These are phyloP conservation scores for Coccyzus lansbergi DNA, from an alignment of 2,797 vertebrate genomes.

Conservation along the genomic window DNA sequence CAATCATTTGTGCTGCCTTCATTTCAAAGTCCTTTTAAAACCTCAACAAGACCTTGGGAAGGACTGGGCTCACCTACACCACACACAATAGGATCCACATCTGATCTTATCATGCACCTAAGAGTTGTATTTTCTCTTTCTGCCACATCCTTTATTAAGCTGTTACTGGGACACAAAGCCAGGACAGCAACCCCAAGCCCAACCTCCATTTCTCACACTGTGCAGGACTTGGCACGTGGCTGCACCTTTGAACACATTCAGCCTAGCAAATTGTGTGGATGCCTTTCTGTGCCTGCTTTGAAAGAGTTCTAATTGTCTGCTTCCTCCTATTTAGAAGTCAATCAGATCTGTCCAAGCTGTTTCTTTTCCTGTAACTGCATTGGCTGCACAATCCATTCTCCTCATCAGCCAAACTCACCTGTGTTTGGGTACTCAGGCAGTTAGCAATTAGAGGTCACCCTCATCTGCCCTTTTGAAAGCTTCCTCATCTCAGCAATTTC, in stretches of 20 bases:
- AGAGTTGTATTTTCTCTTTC: background rate
- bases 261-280: rapidly evolving
- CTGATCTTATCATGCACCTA: background rate
- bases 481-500: background rate
- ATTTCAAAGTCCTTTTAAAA: background rate
- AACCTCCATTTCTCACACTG: background rate
- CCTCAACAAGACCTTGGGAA: background rate
- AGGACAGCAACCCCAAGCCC: background rate
- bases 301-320: background rate
- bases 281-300: background rate
- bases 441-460: background rate
- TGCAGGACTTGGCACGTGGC: background rate
- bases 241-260: background rate
- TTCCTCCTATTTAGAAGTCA: background rate
- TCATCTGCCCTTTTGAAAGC: background rate
- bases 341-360: background rate
- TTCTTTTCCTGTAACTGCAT: background rate
- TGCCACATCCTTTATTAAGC: background rate
- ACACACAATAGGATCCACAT: rapidly evolving
- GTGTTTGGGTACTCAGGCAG: background rate
- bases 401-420: background rate
- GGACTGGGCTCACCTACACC: background rate
- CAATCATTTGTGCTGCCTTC: background rate
- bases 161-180: background rate
- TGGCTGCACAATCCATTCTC: background rate